Evolutionary conservation across 1,140 invertebrate genomes (phyloP).

Genomic region (Drosophila melanica): DNA sequence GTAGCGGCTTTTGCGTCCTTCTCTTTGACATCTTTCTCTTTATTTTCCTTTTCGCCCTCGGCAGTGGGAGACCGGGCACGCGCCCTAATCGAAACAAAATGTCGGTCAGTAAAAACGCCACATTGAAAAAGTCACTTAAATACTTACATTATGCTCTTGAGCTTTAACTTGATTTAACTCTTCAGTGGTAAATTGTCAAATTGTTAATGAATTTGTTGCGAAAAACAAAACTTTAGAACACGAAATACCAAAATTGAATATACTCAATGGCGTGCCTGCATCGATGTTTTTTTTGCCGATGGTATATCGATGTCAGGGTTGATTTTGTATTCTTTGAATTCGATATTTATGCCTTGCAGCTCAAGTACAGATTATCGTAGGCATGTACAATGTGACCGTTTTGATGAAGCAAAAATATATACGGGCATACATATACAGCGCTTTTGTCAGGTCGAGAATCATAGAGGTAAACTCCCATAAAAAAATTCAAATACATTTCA

Average conservation of each 20-base stretch:
- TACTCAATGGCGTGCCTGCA: conserved; percentile 41
- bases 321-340: neutral
- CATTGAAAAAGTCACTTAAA: neutral
- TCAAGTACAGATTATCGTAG: neutral
- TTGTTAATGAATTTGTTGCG: conserved; percentile 3
- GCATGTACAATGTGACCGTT: conserved; percentile 10
- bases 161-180: neutral
- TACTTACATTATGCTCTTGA: conserved; percentile 31
- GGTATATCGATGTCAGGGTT: conserved; percentile 13
- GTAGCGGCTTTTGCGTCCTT: conserved; percentile 65
- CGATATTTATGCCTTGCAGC: conserved; percentile 5
- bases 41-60: conserved; percentile 73
- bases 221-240: conserved; percentile 17
- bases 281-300: conserved; percentile 15
- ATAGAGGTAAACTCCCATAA: conserved; percentile 48
- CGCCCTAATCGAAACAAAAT: conserved; percentile 53
- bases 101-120: neutral
- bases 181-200: conserved; percentile 21
- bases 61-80: conserved; percentile 72
- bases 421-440: conserved; percentile 31
- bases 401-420: conserved; percentile 10
- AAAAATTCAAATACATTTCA: conserved; percentile 53
- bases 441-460: conserved; percentile 50
- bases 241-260: conserved; percentile 17
- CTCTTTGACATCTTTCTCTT: conserved; percentile 74